phyloP scores from a whole-genome alignment of 2,797 vertebrate species.

The Pangasius djambal region DNA sequence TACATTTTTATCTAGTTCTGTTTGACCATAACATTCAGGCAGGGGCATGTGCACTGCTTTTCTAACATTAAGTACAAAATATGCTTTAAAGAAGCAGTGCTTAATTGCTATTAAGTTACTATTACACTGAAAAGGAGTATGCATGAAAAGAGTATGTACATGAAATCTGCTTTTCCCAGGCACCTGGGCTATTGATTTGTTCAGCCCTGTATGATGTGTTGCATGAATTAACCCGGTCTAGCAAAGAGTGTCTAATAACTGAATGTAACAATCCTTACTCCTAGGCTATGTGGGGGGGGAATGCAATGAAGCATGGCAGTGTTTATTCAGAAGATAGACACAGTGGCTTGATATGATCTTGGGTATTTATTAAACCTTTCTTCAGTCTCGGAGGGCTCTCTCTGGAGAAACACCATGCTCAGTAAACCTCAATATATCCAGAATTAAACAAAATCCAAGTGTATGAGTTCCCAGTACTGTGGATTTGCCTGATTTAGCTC shows the following conservation, averaged over 20 bases:
- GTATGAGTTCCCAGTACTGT: slow-evolving; percentile 18
- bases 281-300: neutral
- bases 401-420: slow-evolving; percentile 39
- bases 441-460: slow-evolving; percentile 39
- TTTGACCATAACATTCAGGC: neutral
- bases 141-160: neutral
- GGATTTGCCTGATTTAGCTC: slow-evolving; percentile 21
- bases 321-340: slow-evolving; percentile 35
- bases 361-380: slow-evolving; percentile 12
- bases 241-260: neutral
- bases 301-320: slow-evolving; percentile 19
- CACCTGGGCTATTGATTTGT: neutral
- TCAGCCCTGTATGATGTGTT: neutral
- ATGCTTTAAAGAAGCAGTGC: neutral
- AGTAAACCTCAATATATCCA: slow-evolving; percentile 37
- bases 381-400: slow-evolving; percentile 8
- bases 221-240: neutral
- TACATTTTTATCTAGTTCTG: neutral
- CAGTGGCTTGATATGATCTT: slow-evolving; percentile 17
- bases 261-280: neutral
- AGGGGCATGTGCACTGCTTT: neutral
- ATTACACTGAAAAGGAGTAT: neutral
- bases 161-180: neutral
- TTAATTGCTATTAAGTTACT: neutral
- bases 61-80: neutral